Conservation (phyloP, 2,113 vertebrate genomes). For the Ranitomeya variabilis region DNA sequence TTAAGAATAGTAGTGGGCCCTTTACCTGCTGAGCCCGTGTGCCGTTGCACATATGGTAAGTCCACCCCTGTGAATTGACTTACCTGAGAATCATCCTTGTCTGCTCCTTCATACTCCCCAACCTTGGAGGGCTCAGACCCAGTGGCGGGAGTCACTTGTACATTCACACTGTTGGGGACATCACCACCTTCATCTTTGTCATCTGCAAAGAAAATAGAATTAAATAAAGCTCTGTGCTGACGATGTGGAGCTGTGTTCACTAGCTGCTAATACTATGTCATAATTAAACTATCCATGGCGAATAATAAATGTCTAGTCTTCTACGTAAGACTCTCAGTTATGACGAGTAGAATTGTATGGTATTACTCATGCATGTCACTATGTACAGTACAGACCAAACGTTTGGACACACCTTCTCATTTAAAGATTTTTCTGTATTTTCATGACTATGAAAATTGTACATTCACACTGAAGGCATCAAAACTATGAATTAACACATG, state of each 20-base stretch:
- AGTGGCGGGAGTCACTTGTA: conserved; percentile 63
- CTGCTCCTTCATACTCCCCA: conserved; percentile 61
- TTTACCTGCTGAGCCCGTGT: too few species aligned
- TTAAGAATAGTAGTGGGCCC: too few species aligned
- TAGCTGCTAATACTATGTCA: not conserved
- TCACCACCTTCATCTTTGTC: conserved; percentile 62
- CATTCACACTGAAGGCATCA: too few species aligned
- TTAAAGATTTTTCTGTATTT: too few species aligned
- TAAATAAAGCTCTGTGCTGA: not conserved
- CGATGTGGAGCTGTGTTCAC: not conserved
- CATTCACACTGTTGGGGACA: conserved; percentile 61
- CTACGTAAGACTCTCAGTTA: not conserved
- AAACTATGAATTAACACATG: too few species aligned
- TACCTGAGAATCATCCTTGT: conserved; percentile 66
- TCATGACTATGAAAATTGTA: too few species aligned
- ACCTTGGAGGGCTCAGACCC: conserved; percentile 61
- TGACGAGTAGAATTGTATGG: too few species aligned
- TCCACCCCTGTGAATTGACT: too few species aligned
- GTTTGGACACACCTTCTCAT: too few species aligned
- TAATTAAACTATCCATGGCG: not conserved
- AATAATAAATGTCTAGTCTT: not conserved
- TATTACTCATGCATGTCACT: too few species aligned
- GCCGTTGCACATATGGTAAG: too few species aligned
- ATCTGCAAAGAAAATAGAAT: conserved; percentile 44
- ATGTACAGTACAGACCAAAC: too few species aligned